Evolutionary conservation across 1,140 invertebrate genomes (phyloP).

Genomic region (Patella vulgata): DNA sequence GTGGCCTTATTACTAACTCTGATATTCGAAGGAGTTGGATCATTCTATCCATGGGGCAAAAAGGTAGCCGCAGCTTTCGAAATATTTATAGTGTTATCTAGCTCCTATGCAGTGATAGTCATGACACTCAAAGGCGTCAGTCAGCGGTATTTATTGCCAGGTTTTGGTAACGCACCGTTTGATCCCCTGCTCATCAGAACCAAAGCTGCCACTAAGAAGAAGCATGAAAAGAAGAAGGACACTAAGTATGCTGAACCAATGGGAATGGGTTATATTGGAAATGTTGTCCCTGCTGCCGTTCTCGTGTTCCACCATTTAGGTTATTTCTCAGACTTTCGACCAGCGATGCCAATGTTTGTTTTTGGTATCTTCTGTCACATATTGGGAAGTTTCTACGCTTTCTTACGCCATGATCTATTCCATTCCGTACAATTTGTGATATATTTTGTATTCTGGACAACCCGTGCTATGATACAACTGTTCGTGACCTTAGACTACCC

Average conservation of each 20-base stretch:
- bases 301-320: slow-evolving; percentile 48
- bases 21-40: slow-evolving; percentile 47
- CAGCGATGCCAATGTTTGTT: slow-evolving; percentile 40
- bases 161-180: slow-evolving; percentile 51
- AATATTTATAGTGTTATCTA: slow-evolving; percentile 46
- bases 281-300: slow-evolving; percentile 41
- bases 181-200: slow-evolving; percentile 45
- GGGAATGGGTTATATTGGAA: slow-evolving; percentile 54
- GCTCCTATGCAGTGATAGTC: slow-evolving; percentile 50
- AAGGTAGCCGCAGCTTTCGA: slow-evolving; percentile 51
- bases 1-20: slow-evolving; percentile 44
- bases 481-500: slow-evolving; percentile 28
- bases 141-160: slow-evolving; percentile 51
- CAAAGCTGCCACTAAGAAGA: slow-evolving; percentile 23
- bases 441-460: slow-evolving; percentile 47
- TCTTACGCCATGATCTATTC: slow-evolving; percentile 49
- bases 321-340: slow-evolving; percentile 44
- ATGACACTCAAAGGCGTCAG: slow-evolving; percentile 56
- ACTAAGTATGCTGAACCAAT: slow-evolving; percentile 54
- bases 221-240: slow-evolving; percentile 50
- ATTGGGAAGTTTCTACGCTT: slow-evolving; percentile 48
- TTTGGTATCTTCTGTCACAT: slow-evolving; percentile 42
- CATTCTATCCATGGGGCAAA: slow-evolving; percentile 45
- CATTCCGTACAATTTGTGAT: slow-evolving; percentile 41
- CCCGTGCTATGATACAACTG: slow-evolving; percentile 27